Conservation (phyloP, 2,113 vertebrate genomes). For the Anoplopoma fimbria region DNA sequence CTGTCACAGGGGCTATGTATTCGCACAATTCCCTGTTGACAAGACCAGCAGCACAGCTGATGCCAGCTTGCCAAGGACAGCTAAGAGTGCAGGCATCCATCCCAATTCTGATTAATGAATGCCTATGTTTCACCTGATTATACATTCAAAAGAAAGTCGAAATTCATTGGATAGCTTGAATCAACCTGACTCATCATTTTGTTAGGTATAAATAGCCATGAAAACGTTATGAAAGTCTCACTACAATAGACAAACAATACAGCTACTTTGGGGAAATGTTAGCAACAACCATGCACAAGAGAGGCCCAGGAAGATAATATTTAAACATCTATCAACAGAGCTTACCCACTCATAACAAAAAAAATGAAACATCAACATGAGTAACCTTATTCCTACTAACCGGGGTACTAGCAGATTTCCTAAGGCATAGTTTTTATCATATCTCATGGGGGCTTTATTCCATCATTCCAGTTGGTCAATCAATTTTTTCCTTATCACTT, state of each 20-base stretch:
- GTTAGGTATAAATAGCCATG: neutral
- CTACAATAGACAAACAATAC: conserved; percentile 2
- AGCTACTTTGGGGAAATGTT: neutral
- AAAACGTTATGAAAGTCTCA: conserved; percentile 5
- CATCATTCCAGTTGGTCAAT: neutral
- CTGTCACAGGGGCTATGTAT: conserved; percentile 2
- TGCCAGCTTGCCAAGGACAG: conserved; percentile 9
- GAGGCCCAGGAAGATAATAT: conserved; percentile 41
- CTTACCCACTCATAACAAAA: conserved; percentile 68
- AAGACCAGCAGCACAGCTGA: neutral
- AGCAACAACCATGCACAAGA: conserved; percentile 12
- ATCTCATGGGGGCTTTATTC: neutral
- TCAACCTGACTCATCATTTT: neutral
- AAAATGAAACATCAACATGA: conserved; percentile 53
- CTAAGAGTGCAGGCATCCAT: neutral
- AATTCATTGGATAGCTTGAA: neutral
- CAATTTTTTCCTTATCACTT: neutral
- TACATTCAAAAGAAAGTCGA: neutral
- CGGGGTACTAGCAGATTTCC: neutral
- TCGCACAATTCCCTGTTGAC: conserved; percentile 9
- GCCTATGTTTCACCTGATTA: neutral
- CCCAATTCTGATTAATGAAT: neutral
- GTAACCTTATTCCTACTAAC: neutral
- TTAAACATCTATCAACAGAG: conserved; percentile 50
- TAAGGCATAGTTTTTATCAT: neutral